Conservation (phyloP, 2,888 invertebrate species). For the Archips xylosteana region DNA sequence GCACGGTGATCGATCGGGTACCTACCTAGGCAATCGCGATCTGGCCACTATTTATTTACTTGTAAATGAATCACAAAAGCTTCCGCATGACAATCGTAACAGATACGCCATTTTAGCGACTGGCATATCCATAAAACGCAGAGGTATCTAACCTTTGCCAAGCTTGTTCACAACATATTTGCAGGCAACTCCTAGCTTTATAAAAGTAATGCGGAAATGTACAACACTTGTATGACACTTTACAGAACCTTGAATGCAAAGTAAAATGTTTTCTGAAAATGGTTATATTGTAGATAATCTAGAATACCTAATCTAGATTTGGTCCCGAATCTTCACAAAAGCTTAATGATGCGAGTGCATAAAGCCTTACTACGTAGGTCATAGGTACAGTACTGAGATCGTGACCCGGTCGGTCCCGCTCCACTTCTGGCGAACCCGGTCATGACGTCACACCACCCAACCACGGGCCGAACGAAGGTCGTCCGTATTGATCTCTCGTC, state of each 20-base stretch:
- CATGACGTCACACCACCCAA: constrained; percentile 74
- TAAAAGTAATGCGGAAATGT: constrained; percentile 14
- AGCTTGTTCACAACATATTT: neutral
- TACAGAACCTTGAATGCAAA: neutral
- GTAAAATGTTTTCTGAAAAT: neutral
- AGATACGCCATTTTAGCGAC: constrained; percentile 6
- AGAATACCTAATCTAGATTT: neutral
- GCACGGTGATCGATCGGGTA: constrained; percentile 60
- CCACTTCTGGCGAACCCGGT: constrained; percentile 58
- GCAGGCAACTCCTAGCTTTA: neutral
- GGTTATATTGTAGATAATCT: too few species aligned
- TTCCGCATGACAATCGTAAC: constrained; percentile 21
- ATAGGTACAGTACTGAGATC: constrained; percentile 51
- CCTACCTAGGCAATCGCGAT: constrained; percentile 53
- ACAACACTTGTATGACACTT: neutral
- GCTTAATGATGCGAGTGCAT: constrained; percentile 22
- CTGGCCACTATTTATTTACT: constrained; percentile 53
- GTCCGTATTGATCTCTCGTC: constrained; percentile 77
- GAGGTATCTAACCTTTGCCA: constrained; percentile 11
- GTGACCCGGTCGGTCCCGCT: constrained; percentile 60
- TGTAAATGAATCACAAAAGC: neutral
- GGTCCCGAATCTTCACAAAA: neutral
- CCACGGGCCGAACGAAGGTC: constrained; percentile 75
- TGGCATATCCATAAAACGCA: constrained; percentile 10
- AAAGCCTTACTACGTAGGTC: constrained; percentile 26